Evolutionary conservation across 2,113 vertebrate species (phyloP).

Genomic region (Heloderma charlesbogerti): DNA sequence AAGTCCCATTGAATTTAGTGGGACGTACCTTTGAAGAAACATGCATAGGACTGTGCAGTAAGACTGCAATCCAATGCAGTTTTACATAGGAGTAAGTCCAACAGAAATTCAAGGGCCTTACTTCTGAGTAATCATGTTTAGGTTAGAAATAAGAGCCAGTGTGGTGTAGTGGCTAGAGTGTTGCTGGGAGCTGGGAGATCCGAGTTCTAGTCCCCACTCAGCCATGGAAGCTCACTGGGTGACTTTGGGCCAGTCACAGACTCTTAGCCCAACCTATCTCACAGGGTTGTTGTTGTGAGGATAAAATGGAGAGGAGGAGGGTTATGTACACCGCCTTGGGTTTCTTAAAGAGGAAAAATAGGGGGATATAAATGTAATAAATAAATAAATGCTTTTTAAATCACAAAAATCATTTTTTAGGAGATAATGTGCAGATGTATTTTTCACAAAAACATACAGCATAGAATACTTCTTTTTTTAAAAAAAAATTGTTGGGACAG

Average conservation of each 20-base stretch:
- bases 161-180: too few species aligned
- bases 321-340: too few species aligned
- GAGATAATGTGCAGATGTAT: conserved; percentile 7
- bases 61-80: neutral
- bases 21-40: neutral
- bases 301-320: too few species aligned
- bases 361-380: too few species aligned
- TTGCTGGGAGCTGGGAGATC: too few species aligned
- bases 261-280: too few species aligned
- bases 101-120: neutral
- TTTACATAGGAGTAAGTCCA: neutral
- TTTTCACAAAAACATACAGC: conserved; percentile 47
- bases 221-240: too few species aligned
- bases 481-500: conserved; percentile 43
- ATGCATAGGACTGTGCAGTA: neutral
- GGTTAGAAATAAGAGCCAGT: too few species aligned
- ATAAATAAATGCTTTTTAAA: conserved; percentile 20
- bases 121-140: neutral
- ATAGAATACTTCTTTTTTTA: conserved; percentile 7
- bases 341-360: too few species aligned
- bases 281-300: too few species aligned
- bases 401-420: conserved; percentile 24
- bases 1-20: neutral
- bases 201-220: too few species aligned
- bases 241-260: too few species aligned